Percentiles rank a stretch among this genome's conserved stretches.
These are phyloP conservation scores for Leucoma salicis DNA, from an alignment of 2,888 invertebrate species.

Conservation along the genomic window DNA sequence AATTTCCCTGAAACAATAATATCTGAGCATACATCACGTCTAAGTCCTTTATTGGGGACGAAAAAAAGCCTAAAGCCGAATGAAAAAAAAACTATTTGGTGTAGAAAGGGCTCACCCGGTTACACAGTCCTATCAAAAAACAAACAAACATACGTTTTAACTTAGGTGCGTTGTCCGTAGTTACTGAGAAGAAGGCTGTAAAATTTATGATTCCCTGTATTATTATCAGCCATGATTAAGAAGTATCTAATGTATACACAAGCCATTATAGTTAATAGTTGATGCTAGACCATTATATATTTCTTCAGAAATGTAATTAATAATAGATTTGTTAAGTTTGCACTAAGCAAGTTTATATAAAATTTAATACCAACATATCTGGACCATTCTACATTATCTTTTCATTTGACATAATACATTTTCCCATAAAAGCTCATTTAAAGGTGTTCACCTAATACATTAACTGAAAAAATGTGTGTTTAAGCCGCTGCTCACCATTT, in stretches of 20 bases:
- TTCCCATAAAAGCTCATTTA: too few relatives aligned
- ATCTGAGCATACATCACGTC: conserved; percentile 43
- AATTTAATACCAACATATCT: too few relatives aligned
- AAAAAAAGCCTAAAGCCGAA: conserved; percentile 51
- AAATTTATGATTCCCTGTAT: conserved; percentile 78
- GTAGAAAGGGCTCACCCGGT: conserved; percentile 69
- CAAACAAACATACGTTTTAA: conserved; percentile 76
- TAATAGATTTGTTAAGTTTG: too few relatives aligned
- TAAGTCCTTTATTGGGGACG: conserved; percentile 73
- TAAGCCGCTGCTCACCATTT: too few relatives aligned
- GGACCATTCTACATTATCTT: too few relatives aligned
- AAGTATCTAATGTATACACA: conserved; percentile 28
- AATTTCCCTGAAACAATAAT: conserved; percentile 74
- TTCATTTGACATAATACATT: too few relatives aligned
- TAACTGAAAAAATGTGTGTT: too few relatives aligned
- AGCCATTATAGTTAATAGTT: too few relatives aligned
- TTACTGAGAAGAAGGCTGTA: conserved; percentile 70
- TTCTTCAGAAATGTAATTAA: too few relatives aligned
- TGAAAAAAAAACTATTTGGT: conserved; percentile 51
- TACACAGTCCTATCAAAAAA: conserved; percentile 79
- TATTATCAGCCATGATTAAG: conserved; percentile 47
- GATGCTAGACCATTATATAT: too few relatives aligned
- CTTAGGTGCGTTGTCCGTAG: conserved; percentile 67
- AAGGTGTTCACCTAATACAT: too few relatives aligned
- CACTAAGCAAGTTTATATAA: too few relatives aligned